A percentile compares a stretch with the other conserved stretches of the same genome.
Evolutionary conservation across 1,140 invertebrate genomes (phyloP).

Genomic region (Harlomillsia oculata): DNA sequence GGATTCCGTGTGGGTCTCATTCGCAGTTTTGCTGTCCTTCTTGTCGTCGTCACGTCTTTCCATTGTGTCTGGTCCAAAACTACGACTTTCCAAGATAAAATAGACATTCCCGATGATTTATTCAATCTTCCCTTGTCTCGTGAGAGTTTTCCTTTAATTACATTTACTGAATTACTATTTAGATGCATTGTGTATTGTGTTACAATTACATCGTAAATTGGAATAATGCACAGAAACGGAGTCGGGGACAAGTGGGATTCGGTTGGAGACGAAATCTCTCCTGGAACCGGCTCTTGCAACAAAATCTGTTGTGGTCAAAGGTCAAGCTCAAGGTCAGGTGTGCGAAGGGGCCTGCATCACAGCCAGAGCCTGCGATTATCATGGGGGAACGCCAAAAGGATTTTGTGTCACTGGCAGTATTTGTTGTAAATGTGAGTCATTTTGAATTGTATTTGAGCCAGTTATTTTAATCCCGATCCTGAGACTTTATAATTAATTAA

Average conservation of each 20-base stretch:
- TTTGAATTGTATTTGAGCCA: background rate
- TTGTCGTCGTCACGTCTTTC: too few species aligned
- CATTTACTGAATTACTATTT: background rate
- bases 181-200: background rate
- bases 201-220: background rate
- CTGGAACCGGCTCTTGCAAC: background rate
- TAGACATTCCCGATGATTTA: background rate
- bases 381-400: conserved; percentile 14
- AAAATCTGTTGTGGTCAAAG: background rate
- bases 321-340: background rate
- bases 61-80: too few species aligned
- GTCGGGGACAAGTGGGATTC: background rate
- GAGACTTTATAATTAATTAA: background rate
- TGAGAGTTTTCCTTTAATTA: background rate
- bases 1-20: too few species aligned
- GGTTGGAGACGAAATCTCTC: conserved; percentile 3
- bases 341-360: conserved; percentile 28
- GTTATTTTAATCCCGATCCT: background rate
- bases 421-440: conserved; percentile 23
- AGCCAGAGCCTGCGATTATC: conserved; percentile 16
- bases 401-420: conserved; percentile 20
- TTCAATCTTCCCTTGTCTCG: conserved; percentile 10
- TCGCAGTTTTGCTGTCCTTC: too few species aligned
- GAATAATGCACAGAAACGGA: background rate
- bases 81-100: too few species aligned